Conservation (phyloP, 2,888 invertebrate genomes). For the Sesamia inferens region DNA sequence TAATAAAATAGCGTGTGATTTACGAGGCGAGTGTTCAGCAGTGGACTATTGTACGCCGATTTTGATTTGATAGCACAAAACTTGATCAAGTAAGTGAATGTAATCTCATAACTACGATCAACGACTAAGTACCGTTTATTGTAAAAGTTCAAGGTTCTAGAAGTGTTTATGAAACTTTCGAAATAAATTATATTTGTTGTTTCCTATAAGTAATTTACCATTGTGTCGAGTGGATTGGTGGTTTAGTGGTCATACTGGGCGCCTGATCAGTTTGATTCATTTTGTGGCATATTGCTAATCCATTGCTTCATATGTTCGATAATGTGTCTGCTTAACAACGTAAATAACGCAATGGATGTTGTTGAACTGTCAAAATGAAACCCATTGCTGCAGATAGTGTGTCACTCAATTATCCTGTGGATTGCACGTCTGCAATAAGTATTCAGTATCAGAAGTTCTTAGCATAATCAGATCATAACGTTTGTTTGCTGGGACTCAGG, state of each 20-base stretch:
- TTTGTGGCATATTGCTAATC: too few species aligned
- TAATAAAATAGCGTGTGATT: neutral
- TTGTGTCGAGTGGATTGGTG: neutral
- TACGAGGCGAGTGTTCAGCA: neutral
- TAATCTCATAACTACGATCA: slow-evolving; percentile 34
- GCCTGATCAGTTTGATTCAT: too few species aligned
- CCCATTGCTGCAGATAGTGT: too few species aligned
- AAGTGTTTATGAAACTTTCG: slow-evolving; percentile 27
- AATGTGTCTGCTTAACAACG: too few species aligned
- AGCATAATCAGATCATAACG: neutral
- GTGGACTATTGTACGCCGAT: neutral
- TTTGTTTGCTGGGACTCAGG: too few species aligned
- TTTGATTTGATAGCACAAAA: slow-evolving; percentile 25
- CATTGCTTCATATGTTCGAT: too few species aligned
- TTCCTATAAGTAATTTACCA: slow-evolving; percentile 13
- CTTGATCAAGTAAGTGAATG: slow-evolving; percentile 44
- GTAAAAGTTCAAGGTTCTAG: slow-evolving; percentile 53
- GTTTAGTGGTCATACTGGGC: too few species aligned
- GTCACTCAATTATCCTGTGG: too few species aligned
- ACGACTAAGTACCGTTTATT: slow-evolving; percentile 33
- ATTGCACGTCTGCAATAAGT: neutral
- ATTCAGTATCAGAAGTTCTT: too few species aligned
- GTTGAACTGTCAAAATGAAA: too few species aligned
- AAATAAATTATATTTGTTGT: slow-evolving; percentile 3
- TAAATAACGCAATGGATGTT: too few species aligned